phyloP scores from a whole-genome alignment of 1,140 invertebrate species.

The Drosophila elegans region DNA sequence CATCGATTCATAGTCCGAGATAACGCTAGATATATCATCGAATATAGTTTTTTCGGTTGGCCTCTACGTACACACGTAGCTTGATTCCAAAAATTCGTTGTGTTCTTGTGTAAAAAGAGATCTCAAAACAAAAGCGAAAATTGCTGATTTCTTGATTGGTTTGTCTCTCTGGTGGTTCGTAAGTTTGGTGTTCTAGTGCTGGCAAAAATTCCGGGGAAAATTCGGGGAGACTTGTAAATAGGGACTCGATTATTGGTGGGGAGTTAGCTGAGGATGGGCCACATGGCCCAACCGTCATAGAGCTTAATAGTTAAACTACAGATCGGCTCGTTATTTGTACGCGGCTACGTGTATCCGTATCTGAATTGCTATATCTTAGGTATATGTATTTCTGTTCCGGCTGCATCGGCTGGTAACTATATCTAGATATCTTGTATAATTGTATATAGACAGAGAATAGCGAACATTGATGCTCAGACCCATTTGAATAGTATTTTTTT shows the following conservation, averaged over 20 bases:
- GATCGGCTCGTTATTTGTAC: slow-evolving; percentile 31
- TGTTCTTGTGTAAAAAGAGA: slow-evolving; percentile 43
- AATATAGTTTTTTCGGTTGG: slow-evolving; percentile 30
- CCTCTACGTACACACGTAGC: slow-evolving; percentile 25
- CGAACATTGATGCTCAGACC: slow-evolving; percentile 59
- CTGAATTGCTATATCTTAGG: slow-evolving; percentile 30
- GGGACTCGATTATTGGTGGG: slow-evolving; percentile 36
- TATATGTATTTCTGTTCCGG: slow-evolving; percentile 24
- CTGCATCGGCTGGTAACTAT: slow-evolving; percentile 38
- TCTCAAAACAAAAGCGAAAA: slow-evolving; percentile 28
- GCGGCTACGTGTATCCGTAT: slow-evolving; percentile 31
- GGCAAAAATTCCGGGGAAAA: slow-evolving; percentile 3
- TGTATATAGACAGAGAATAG: slow-evolving; percentile 51
- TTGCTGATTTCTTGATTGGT: slow-evolving; percentile 1
- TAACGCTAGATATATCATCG: slow-evolving; percentile 11
- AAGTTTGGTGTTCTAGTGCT: slow-evolving; percentile 15
- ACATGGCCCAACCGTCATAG: slow-evolving; percentile 2
- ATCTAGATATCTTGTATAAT: slow-evolving; percentile 40
- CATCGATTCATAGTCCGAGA: slow-evolving; percentile 18
- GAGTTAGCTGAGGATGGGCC: slow-evolving; percentile 24
- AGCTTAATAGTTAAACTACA: slow-evolving; percentile 44
- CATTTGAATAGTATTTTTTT: slow-evolving; percentile 44
- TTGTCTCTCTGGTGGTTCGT: slow-evolving; percentile 9
- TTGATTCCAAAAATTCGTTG: slow-evolving; percentile 51
- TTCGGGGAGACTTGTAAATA: slow-evolving; percentile 7